These are phyloP conservation scores for Siderastrea radians DNA, from an alignment of 92 coral and sea anemone species.

Conservation along the genomic window DNA sequence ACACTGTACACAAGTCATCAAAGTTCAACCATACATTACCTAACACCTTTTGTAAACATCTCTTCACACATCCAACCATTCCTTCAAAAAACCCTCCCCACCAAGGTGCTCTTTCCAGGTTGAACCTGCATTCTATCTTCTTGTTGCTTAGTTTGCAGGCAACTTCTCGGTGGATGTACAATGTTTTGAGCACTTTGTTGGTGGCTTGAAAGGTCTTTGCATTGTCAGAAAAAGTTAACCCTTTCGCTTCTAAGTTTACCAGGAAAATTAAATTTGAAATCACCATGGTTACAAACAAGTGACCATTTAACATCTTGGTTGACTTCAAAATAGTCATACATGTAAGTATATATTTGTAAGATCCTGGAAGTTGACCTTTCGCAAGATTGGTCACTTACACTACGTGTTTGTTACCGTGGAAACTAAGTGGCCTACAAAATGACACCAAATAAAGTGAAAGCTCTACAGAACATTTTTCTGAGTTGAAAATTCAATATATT, in stretches of 20 bases:
- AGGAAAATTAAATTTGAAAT: neutral
- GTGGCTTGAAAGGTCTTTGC: too few species aligned
- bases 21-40: too few species aligned
- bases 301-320: slow-evolving; percentile 11
- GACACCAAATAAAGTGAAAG: slow-evolving; percentile 14
- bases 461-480: slow-evolving; percentile 20
- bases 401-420: slow-evolving; percentile 38
- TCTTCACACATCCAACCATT: too few species aligned
- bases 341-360: slow-evolving; percentile 28
- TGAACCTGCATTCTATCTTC: too few species aligned
- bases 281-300: neutral
- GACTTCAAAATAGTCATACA: slow-evolving; percentile 24
- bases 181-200: too few species aligned
- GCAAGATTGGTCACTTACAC: neutral
- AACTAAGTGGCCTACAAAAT: slow-evolving; percentile 28
- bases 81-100: too few species aligned
- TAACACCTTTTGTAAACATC: too few species aligned
- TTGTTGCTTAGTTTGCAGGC: too few species aligned
- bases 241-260: slow-evolving; percentile 36
- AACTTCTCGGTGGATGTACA: too few species aligned
- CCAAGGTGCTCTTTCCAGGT: too few species aligned
- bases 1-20: too few species aligned
- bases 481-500: neutral
- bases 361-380: slow-evolving; percentile 28
- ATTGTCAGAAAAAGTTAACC: too few species aligned